Percentiles rank a stretch among this genome's conserved stretches.
phyloP scores from a whole-genome alignment of 2,113 vertebrate genomes.

The Seriola rivoliana region DNA sequence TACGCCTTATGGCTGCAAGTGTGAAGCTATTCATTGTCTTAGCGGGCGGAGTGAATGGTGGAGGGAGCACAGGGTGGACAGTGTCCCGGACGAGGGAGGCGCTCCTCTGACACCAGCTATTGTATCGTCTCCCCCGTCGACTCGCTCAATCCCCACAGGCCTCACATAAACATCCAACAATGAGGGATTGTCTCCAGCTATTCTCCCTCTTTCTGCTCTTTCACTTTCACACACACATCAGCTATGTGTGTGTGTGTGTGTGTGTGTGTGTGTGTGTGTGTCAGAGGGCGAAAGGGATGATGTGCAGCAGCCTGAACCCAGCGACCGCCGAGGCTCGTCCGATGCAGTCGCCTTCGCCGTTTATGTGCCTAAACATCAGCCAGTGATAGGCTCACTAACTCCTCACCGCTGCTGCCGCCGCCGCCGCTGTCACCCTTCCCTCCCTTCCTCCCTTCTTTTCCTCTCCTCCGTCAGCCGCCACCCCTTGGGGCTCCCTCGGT shows the following conservation, averaged over 20 bases:
- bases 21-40: slow-evolving; percentile 66
- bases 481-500: slow-evolving; percentile 43
- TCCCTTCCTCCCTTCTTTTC: slow-evolving; percentile 9
- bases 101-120: slow-evolving; percentile 77
- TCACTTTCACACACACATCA: slow-evolving; percentile 29
- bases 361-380: slow-evolving; percentile 48
- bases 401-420: not conserved
- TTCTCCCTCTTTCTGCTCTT: slow-evolving; percentile 14
- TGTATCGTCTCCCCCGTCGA: slow-evolving; percentile 68
- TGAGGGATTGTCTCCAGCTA: slow-evolving; percentile 74
- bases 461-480: slow-evolving; percentile 10
- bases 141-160: slow-evolving; percentile 44
- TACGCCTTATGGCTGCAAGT: slow-evolving; percentile 48
- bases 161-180: slow-evolving; percentile 79
- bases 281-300: slow-evolving; percentile 56
- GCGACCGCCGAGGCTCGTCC: slow-evolving; percentile 43
- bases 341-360: not conserved
- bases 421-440: slow-evolving; percentile 5
- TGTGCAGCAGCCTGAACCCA: slow-evolving; percentile 53
- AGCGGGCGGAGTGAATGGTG: slow-evolving; percentile 46
- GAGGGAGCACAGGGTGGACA: slow-evolving; percentile 55
- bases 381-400: slow-evolving; percentile 55
- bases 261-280: slow-evolving; percentile 55
- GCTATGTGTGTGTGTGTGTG: slow-evolving; percentile 52
- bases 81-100: slow-evolving; percentile 55